These are phyloP conservation scores for Pecten maximus DNA, from an alignment of 2,888 invertebrate species.

Conservation along the genomic window DNA sequence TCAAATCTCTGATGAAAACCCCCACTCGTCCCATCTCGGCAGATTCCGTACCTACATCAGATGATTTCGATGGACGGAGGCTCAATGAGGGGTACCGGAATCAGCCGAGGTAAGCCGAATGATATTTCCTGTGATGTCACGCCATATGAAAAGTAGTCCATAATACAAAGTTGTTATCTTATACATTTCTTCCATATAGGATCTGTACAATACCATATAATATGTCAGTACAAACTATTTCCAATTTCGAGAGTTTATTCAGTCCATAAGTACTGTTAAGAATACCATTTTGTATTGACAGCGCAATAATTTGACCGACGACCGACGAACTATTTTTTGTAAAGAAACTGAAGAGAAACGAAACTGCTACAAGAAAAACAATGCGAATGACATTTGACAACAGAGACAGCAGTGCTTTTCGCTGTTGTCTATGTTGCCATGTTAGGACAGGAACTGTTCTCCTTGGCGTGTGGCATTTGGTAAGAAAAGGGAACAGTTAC, in stretches of 20 bases:
- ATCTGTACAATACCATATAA: not conserved
- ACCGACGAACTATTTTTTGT: not conserved
- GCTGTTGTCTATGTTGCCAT: slow-evolving; percentile 77
- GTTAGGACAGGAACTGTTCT: slow-evolving; percentile 75
- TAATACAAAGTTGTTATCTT: not conserved
- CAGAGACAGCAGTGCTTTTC: slow-evolving; percentile 66
- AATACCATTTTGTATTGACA: not conserved
- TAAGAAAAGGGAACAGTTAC: slow-evolving; percentile 51
- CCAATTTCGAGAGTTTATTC: not conserved
- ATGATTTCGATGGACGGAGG: too few species aligned
- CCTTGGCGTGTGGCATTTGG: slow-evolving; percentile 73
- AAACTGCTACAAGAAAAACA: slow-evolving; percentile 45
- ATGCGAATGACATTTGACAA: slow-evolving; percentile 66
- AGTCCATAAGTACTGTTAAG: too few species aligned
- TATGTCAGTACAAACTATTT: not conserved
- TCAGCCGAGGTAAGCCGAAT: too few species aligned
- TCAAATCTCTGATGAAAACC: too few species aligned
- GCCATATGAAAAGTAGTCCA: not conserved
- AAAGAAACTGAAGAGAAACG: slow-evolving; percentile 32
- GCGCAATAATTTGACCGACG: slow-evolving; percentile 22
- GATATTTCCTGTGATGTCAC: not conserved
- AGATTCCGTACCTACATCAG: too few species aligned
- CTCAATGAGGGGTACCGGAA: too few species aligned
- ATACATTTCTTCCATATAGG: not conserved
- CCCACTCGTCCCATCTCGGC: too few species aligned